phyloP scores from a whole-genome alignment of 1,140 invertebrate genomes.

The Lethocerus indicus region DNA sequence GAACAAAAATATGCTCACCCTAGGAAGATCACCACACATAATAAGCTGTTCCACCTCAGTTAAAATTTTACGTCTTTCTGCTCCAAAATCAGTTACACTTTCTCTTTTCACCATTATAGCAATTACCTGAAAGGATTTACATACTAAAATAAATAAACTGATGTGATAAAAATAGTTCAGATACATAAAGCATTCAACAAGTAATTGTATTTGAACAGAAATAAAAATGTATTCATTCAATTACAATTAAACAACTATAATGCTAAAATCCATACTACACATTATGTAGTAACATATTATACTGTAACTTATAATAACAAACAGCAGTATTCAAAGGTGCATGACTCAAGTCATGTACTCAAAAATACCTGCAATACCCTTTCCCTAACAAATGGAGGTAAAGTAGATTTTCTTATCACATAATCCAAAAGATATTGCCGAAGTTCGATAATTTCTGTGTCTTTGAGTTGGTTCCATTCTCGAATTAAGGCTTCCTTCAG shows the following conservation, averaged over 20 bases:
- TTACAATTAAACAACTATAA: too few relatives aligned
- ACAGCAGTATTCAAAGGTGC: too few relatives aligned
- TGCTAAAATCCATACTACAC: too few relatives aligned
- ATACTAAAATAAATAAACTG: background rate
- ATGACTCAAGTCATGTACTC: too few relatives aligned
- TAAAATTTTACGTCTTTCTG: slow-evolving; percentile 47
- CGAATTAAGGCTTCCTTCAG: slow-evolving; percentile 65
- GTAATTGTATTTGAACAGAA: too few relatives aligned
- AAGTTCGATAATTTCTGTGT: slow-evolving; percentile 49
- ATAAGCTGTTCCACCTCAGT: slow-evolving; percentile 56
- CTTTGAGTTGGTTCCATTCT: slow-evolving; percentile 56
- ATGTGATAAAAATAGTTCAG: background rate
- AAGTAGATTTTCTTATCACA: slow-evolving; percentile 43
- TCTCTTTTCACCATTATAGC: slow-evolving; percentile 74
- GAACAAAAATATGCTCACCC: slow-evolving; percentile 25
- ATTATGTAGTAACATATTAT: too few relatives aligned
- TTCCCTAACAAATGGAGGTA: slow-evolving; percentile 41
- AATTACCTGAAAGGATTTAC: slow-evolving; percentile 31
- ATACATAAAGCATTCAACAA: slow-evolving; percentile 2
- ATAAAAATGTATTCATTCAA: too few relatives aligned
- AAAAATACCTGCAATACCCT: slow-evolving; percentile 44
- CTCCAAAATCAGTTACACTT: slow-evolving; percentile 50
- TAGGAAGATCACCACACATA: slow-evolving; percentile 37
- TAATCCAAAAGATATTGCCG: slow-evolving; percentile 63
- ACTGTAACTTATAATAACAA: too few relatives aligned